Conservation (phyloP, 1,140 invertebrate species). For the Zaprionus ornatus region DNA sequence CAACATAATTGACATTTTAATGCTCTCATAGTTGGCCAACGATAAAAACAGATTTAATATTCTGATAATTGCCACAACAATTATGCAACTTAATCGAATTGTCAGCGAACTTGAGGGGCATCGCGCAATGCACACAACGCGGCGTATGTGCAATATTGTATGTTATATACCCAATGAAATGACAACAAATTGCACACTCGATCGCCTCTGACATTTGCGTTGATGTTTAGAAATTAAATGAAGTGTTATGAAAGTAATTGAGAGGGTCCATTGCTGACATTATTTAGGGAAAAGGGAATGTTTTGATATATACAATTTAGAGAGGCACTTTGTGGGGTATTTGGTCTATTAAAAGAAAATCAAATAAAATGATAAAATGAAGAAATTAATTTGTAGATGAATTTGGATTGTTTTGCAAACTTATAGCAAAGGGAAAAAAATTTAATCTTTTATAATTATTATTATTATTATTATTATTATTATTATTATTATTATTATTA, state of each 20-base stretch:
- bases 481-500: too few relatives aligned
- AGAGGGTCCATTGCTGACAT: not conserved
- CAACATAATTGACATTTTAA: slow-evolving; percentile 79
- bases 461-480: too few relatives aligned
- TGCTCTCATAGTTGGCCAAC: slow-evolving; percentile 70
- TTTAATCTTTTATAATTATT: too few relatives aligned
- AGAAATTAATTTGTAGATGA: too few relatives aligned
- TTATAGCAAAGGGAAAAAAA: too few relatives aligned
- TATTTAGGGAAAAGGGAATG: not conserved
- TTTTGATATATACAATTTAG: too few relatives aligned
- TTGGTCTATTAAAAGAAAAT: too few relatives aligned
- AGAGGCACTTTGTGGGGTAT: too few relatives aligned
- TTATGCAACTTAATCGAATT: slow-evolving; percentile 79
- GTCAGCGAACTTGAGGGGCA: slow-evolving; percentile 50
- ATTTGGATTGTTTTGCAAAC: too few relatives aligned
- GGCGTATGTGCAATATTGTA: slow-evolving; percentile 45
- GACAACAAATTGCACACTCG: slow-evolving; percentile 15
- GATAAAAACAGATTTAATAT: slow-evolving; percentile 80
- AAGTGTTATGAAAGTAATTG: not conserved
- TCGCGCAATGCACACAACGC: slow-evolving; percentile 17
- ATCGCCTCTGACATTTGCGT: not conserved
- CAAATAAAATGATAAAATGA: too few relatives aligned
- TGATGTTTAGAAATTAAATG: slow-evolving; percentile 12
- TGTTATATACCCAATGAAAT: not conserved
- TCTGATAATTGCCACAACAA: slow-evolving; percentile 75